phyloP scores from a whole-genome alignment of 2,113 vertebrate species.

The Platycercus adscitus region DNA sequence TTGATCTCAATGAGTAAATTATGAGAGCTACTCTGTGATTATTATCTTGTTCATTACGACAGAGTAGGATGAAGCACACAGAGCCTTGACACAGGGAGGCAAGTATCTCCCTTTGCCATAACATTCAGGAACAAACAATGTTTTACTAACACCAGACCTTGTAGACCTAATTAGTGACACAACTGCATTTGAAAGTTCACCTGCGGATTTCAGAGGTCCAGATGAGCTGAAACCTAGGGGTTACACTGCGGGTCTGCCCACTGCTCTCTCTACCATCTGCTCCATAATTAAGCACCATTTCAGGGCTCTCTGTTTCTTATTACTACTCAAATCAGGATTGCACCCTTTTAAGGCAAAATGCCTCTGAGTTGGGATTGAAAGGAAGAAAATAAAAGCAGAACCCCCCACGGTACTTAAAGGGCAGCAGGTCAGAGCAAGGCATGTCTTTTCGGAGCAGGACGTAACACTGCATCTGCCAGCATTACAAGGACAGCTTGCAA shows the following conservation, averaged over 20 bases:
- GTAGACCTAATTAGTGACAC: not conserved
- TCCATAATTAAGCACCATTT: not conserved
- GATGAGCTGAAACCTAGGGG: not conserved
- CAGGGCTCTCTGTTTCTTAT: not conserved
- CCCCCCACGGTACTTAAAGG: not conserved
- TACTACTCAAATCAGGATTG: not conserved
- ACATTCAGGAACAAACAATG: not conserved
- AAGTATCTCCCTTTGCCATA: not conserved
- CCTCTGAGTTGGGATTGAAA: not conserved
- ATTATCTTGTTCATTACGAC: not conserved
- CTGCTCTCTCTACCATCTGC: not conserved
- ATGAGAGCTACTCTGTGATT: not conserved
- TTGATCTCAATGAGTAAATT: slow-evolving; percentile 8
- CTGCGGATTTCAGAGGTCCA: not conserved
- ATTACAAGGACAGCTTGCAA: not conserved
- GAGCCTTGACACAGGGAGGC: slow-evolving; percentile 12
- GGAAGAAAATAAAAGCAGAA: not conserved
- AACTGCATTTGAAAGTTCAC: not conserved
- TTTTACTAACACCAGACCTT: slow-evolving; percentile 1
- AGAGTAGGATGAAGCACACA: not conserved
- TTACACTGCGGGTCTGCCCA: not conserved
- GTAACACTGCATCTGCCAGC: not conserved
- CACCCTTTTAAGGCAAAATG: not conserved
- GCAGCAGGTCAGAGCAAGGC: not conserved
- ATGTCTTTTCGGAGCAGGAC: not conserved